Evolutionary conservation across 92 coral and sea anemone species (phyloP).

Genomic region (Chrysogorgia sp.): DNA sequence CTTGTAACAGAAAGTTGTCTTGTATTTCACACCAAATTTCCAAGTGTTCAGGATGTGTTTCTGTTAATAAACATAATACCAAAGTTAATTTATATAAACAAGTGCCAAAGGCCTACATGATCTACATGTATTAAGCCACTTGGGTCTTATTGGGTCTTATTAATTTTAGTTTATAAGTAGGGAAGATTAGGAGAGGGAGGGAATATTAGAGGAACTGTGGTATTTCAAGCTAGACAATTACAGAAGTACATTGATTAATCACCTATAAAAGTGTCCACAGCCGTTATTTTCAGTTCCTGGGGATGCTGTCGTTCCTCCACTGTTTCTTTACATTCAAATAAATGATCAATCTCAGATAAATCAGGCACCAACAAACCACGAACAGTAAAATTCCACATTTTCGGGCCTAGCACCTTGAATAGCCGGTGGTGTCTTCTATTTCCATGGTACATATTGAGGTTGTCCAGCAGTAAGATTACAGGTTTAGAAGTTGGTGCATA

Average conservation of each 20-base stretch:
- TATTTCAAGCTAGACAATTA: too few relatives aligned
- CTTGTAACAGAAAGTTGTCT: constrained; percentile 47
- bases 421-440: constrained; percentile 55
- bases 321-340: constrained; percentile 28
- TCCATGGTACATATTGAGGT: constrained; percentile 57
- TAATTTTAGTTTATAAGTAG: too few relatives aligned
- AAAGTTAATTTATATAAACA: neutral
- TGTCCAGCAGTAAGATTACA: constrained; percentile 48
- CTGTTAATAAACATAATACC: neutral
- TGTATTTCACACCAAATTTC: constrained; percentile 41
- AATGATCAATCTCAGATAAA: constrained; percentile 9
- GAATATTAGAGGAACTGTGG: too few relatives aligned
- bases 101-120: neutral
- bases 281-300: constrained; percentile 1
- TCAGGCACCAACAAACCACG: constrained; percentile 37
- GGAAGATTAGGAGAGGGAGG: too few relatives aligned
- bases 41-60: constrained; percentile 29
- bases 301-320: constrained; percentile 41
- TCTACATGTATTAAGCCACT: neutral
- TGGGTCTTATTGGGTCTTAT: too few relatives aligned
- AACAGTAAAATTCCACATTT: constrained; percentile 39
- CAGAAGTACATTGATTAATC: too few relatives aligned
- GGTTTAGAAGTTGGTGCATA: constrained; percentile 50
- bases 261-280: constrained; percentile 21
- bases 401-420: constrained; percentile 36